Base-by-base conservation (phyloP, 2,888 invertebrate genomes). In the Drosophila sordidapex region DNA sequence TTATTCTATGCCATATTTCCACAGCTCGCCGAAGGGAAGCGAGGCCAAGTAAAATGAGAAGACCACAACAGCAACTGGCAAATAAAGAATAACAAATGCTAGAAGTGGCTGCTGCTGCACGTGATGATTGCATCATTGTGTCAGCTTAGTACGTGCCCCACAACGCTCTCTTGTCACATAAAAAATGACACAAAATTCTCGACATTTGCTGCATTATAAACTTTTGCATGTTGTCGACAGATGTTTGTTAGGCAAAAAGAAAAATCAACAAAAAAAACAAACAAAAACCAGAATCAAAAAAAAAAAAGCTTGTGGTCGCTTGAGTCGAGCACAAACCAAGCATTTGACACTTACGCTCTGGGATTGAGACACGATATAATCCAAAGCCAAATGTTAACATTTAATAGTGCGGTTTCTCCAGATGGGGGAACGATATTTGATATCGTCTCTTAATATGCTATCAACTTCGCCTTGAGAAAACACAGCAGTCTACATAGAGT, bases 71-170 rank as follows among this genome's bases (percentile, higher is more conserved):
- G 64, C 53, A 67, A 65, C n/a, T 52, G n/a, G 53, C 35, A 64
- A 56, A 65, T 65, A 33, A 63, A 65, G 58, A 65, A 76, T 46
- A 67, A 76, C 54, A 67, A 82, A 71, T 82, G 75, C 54, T 79
- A 48, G 64, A 68, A 74, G 74, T 78, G 54, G 62, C 59, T 70
- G 79, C 57, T 76, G 80, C 73, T 77, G 87, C 89, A 90, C 90
- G 90, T 90, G 90, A 91, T 91, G 91, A 89, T 91, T 90, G 91
- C 91, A 89, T 90, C 91, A 88, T 90, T 80, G 88, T 91, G 91
- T 83, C 91, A 90, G 90, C 90, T 90, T 90, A 91, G 91, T 83
- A 90, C 90, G 91, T 90, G 91, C 90, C 87, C 74, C 72, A 68
- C 86, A 75, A 70, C 68, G 71, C 74, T 83, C 62, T 62, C 78